Conservation (phyloP, 1,140 invertebrate species). For the Halyomorpha halys region DNA sequence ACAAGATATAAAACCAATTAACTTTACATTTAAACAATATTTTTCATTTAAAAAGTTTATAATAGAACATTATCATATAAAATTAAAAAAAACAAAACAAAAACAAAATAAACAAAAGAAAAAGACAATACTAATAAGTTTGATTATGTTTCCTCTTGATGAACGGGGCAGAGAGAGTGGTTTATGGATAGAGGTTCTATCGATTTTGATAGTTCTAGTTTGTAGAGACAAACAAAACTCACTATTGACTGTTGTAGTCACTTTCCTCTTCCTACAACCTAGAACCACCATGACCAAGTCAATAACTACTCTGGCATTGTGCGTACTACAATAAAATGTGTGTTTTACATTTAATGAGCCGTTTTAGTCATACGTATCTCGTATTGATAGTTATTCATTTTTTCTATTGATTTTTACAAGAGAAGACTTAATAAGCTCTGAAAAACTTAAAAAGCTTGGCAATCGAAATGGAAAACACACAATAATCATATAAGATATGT, state of each 20-base stretch:
- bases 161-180: background rate
- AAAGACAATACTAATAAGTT: conserved; percentile 6
- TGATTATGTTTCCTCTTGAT: conserved; percentile 3
- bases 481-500: background rate
- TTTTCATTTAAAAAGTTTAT: background rate
- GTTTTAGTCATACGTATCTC: too few relatives aligned
- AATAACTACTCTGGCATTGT: background rate
- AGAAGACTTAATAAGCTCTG: too few relatives aligned
- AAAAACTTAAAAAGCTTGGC: too few relatives aligned
- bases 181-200: background rate
- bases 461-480: too few relatives aligned
- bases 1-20: background rate
- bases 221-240: conserved; percentile 19
- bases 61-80: background rate
- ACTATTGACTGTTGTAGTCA: conserved; percentile 16
- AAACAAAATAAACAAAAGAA: background rate
- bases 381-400: too few relatives aligned
- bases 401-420: too few relatives aligned
- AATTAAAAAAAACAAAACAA: background rate
- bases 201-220: conserved; percentile 16
- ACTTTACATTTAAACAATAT: background rate
- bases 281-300: conserved; percentile 3
- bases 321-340: conserved; percentile 11
- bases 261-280: conserved; percentile 19
- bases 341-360: background rate